Base-by-base conservation (phyloP, 1,140 invertebrate species). In the Hyposmocoma kahamanoa region DNA sequence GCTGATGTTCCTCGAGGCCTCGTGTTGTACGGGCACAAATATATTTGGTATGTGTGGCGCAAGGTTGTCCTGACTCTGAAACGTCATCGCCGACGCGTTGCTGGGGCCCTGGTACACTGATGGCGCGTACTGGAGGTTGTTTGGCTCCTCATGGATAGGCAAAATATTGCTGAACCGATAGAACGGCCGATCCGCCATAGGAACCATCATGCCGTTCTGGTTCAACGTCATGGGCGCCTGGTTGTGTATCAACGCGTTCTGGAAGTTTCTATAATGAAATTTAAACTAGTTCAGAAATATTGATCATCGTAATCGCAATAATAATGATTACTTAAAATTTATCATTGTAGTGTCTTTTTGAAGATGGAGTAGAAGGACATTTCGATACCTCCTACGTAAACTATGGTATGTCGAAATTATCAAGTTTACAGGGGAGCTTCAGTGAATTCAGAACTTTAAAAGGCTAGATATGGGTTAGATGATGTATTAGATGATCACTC, bases 21-120 rank as follows among this genome's bases (percentile, higher is more conserved):
- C 63, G 24, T 58, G 66, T 22, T 56, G 58, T 10, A 59, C 53
- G 0, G 63, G 57, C 39, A 67, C 57, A 26, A 62, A 69, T 3
- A 66, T 54, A 47, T 65, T 65, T 26, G 59, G 54, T 39, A 64
- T 52, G 2, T 55, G 55, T 3, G 48, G 56, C 9, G 50, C 50
- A 17, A 50, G 5, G 11, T 21, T 34, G 10, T 44, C 28, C 21
- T 21, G 6, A 1, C 36, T 10, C 19, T 41, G 46, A 26, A 41
- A 48, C 17, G 24, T 19, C 21, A 49, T 30, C 1, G 44, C n/a
- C n/a, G n/a, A n/a, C n/a, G n/a, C n/a, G n/a, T n/a, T n/a, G 11
- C 24, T 26, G 5, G 24, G 24, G 24, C 24, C 32, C n/a, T 34
- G 32, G 13, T 34, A 34, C 5, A 34, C 9, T 4, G 8, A 13